Conservation (phyloP, 2,797 vertebrate species). For the Rhabdophis nuchalis region DNA sequence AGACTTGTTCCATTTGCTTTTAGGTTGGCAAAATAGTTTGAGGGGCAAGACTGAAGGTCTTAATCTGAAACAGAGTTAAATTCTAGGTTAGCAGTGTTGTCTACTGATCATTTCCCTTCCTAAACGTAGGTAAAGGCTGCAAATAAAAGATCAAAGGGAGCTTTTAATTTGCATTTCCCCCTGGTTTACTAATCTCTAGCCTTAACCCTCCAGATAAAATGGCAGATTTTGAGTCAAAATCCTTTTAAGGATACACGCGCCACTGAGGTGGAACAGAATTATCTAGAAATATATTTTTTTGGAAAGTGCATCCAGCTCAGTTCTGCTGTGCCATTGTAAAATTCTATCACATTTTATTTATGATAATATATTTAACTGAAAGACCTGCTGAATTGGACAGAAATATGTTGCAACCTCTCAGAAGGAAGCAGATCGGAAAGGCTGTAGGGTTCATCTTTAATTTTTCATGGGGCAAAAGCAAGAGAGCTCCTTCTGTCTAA, state of each 20-base stretch:
- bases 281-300: not conserved
- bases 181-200: not conserved
- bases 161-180: not conserved
- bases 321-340: not conserved
- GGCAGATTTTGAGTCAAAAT: not conserved
- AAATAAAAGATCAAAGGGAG: not conserved
- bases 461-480: not conserved
- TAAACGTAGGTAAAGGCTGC: not conserved
- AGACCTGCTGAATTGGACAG: slow-evolving; percentile 2
- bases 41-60: not conserved
- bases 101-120: not conserved
- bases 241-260: not conserved
- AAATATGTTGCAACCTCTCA: not conserved
- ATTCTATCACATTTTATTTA: slow-evolving; percentile 8
- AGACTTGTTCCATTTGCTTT: not conserved
- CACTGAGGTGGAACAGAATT: not conserved
- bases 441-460: not conserved
- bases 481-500: not conserved
- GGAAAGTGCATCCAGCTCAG: not conserved
- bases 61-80: not conserved
- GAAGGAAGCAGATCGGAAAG: not conserved
- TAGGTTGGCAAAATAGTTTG: not conserved
- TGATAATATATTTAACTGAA: slow-evolving; percentile 11
- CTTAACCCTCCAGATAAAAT: not conserved
- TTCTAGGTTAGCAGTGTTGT: not conserved